These are phyloP conservation scores for Nyctibius grandis DNA, from an alignment of 2,797 vertebrate species.

Conservation along the genomic window DNA sequence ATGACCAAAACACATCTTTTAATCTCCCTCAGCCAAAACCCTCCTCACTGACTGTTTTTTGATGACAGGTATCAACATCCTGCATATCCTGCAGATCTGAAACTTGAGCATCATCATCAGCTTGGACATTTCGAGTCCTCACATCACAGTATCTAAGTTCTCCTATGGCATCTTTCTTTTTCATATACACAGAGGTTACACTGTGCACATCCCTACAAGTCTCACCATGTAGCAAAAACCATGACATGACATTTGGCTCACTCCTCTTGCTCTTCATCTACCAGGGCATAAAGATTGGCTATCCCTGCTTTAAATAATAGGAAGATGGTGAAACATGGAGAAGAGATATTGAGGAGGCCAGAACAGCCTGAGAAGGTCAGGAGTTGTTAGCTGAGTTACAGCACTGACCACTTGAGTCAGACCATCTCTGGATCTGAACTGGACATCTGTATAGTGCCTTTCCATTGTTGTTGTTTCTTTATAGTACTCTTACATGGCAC, in stretches of 20 bases:
- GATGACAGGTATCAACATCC: accelerated
- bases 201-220: neutral
- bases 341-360: neutral
- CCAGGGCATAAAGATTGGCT: neutral
- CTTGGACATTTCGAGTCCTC: neutral
- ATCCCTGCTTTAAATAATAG: neutral
- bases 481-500: neutral
- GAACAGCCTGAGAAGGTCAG: neutral
- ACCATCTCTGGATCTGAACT: neutral
- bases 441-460: neutral
- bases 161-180: neutral
- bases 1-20: neutral
- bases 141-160: neutral
- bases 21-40: neutral
- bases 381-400: neutral
- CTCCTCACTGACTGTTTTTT: neutral
- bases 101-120: neutral
- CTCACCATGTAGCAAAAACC: accelerated
- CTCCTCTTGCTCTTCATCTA: neutral
- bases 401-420: neutral
- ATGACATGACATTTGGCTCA: neutral
- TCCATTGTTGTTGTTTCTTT: neutral
- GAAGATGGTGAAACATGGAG: neutral
- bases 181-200: accelerated
- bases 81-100: neutral